Base-by-base conservation (phyloP, 2,113 vertebrate species). In the Xyliphius kryptos region DNA sequence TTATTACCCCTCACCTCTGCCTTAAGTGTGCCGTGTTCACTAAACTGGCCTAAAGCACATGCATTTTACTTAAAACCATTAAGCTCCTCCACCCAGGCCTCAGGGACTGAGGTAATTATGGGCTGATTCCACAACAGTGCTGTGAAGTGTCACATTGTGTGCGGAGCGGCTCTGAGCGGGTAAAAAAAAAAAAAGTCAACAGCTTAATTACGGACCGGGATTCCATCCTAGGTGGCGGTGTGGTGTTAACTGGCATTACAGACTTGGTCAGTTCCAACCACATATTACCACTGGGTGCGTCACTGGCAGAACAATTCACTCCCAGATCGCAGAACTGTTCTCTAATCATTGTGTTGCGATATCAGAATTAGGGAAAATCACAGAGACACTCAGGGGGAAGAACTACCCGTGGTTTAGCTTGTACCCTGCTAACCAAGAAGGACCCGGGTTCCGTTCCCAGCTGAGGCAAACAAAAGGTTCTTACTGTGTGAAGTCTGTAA, bases 281-380 rank as follows among this genome's bases (percentile, higher is more conserved):
- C 21, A 53, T 20, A 52, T 38, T 48, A 65, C 21, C 54, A n/a
- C 38, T 7, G 41, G 54, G 52, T 21, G 17, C 6, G 26, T 56
- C 26, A 56, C n/a, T 50, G 19, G 3, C 54, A 19, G 44, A 26
- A 19, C 11, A 41, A 38, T 13, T 48, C 56, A 66, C 63, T 54
- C 26, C 26, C 7, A 6, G 26, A 32, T 57, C 46, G 16, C 6
- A 16, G 36, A 41, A 21, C 26, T 41, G 54, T 43, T 56, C 26
- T 5, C 53, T 40, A 17, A 37, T 36, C 16, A 37, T 50, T 21
- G 32, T 13, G 10, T 65, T 49, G 56, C 53, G 32, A 14, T 14
- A 14, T 21, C 10, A 47, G 17, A n/a, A 47, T 15, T 5, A 16
- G 41, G 14, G 19, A 46, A 59, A 59, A 59, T 20, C 41, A 36